Conservation (phyloP, 64 coral and sea anemone species). For the Montipora sp. region DNA sequence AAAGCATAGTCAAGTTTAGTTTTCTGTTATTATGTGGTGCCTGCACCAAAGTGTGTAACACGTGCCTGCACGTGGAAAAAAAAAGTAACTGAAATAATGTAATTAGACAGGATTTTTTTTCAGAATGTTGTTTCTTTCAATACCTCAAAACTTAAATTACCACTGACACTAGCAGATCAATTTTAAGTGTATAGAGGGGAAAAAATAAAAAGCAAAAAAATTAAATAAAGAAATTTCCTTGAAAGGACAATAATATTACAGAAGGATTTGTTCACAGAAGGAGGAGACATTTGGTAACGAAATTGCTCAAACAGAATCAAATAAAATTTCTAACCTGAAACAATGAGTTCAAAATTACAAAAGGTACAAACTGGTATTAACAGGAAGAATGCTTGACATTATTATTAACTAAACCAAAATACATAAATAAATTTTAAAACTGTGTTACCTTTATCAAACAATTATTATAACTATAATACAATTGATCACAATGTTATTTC, state of each 20-base stretch:
- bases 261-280: too few species aligned
- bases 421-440: conserved; percentile 1
- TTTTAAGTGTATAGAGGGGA: background rate
- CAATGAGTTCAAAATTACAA: background rate
- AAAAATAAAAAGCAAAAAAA: background rate
- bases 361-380: background rate
- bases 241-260: too few species aligned
- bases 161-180: too few species aligned
- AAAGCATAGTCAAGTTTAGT: background rate
- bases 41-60: conserved; percentile 20
- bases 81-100: background rate
- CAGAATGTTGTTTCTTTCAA: background rate
- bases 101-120: background rate
- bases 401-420: background rate
- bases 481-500: too few species aligned
- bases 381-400: background rate
- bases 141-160: background rate
- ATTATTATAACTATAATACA: too few species aligned
- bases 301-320: too few species aligned
- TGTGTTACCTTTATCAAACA: too few species aligned
- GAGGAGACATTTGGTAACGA: too few species aligned
- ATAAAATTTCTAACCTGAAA: background rate
- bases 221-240: background rate
- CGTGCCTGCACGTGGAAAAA: conserved; percentile 46
- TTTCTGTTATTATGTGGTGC: background rate